A percentile compares a stretch with the other conserved stretches of the same genome.
phyloP scores from a whole-genome alignment of 2,113 vertebrate species.

The Eonycteris spelaea region DNA sequence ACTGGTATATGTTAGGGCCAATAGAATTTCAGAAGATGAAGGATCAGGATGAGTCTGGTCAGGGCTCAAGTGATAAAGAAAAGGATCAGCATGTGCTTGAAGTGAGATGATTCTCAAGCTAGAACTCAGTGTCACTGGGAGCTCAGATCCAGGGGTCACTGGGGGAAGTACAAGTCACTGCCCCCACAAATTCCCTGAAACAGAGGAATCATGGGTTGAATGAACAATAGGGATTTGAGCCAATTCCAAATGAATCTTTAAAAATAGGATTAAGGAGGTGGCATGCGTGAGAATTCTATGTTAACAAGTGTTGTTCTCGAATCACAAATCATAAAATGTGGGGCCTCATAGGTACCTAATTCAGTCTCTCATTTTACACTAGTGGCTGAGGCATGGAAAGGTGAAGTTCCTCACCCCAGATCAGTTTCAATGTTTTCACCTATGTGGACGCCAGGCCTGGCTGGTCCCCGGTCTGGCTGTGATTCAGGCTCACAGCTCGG shows the following conservation, averaged over 20 bases:
- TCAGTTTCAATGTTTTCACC: neutral
- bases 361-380: neutral
- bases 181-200: neutral
- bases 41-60: neutral
- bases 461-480: too few species aligned
- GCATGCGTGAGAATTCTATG: neutral
- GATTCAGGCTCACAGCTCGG: too few species aligned
- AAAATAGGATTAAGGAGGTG: neutral
- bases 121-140: neutral
- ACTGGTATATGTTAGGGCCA: neutral
- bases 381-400: neutral
- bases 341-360: neutral
- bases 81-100: neutral
- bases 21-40: neutral
- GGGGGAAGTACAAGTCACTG: neutral
- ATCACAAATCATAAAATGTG: neutral
- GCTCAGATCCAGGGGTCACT: neutral
- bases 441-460: too few species aligned
- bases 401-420: neutral
- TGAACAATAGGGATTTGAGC: neutral
- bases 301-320: neutral
- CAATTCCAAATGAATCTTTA: neutral
- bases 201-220: neutral
- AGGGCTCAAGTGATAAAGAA: neutral
- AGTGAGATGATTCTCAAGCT: neutral